Base-by-base conservation (phyloP, 2,797 vertebrate genomes). In the Hozukius guyotensis region DNA sequence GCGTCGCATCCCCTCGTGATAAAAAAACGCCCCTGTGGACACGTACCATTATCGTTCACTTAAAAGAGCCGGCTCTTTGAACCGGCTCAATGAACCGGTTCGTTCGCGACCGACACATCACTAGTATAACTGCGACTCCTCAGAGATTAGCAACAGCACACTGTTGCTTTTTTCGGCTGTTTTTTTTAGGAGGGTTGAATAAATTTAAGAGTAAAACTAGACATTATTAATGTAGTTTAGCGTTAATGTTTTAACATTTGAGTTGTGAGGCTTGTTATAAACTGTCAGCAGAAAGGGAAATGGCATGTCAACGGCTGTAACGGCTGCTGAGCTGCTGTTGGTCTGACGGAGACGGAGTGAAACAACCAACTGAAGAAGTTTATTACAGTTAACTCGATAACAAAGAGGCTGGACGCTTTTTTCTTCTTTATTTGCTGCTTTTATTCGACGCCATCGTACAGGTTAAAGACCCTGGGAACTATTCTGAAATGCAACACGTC, bases 291-390 rank as follows among this genome's bases (percentile, higher is more conserved):
- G 77, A 57, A 79, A 60, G 79, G 87, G 86, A 90, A 89, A 73
- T 93, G 93, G 90, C 89, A 88, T 92, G 90, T 86, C 91, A 71
- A 10, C 56, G 83, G 69, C 16, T 42, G 86, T 38, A 25, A 38
- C 78, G 80, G 69, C 79, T 31, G 66, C 11, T 38, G 36, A 38
- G 69, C 38, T 34, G 70, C 77, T 8, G 62, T 25, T 16, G 46
- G 36, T 8, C 38, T 56, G 70, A 64, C 65, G 82, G 76, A 77
- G 83, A 77, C 76, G 52, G 67, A 80, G 79, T 52, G 80, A 77
- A 24, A 38, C 87, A 38, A 38, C 36, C 36, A 38, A 38, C 36
- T 38, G 36, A 38, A 80, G 70, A 93, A 94, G 72, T 94, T 94
- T 91, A 83, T 81, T 55, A 46, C 80, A 25, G 72, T 88, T 88